A percentile compares a stretch with the other conserved stretches of the same genome.
phyloP scores from a whole-genome alignment of 1,140 invertebrate species.

The Camponotus vicinus region DNA sequence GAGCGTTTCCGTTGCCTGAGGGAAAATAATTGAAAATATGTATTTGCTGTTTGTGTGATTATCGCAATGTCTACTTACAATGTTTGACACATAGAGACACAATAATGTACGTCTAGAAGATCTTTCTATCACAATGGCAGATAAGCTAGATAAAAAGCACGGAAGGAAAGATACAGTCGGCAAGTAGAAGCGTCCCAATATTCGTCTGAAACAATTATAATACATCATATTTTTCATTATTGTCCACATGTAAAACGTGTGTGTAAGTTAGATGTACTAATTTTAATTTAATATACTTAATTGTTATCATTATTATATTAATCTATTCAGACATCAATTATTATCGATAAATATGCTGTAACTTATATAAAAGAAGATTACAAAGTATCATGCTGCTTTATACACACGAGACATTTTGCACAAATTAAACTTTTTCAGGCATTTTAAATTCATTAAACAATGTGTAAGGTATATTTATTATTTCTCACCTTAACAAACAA shows the following conservation, averaged over 20 bases:
- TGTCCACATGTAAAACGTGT: not conserved
- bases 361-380: too few relatives aligned
- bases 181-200: constrained; percentile 90
- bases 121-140: constrained; percentile 92
- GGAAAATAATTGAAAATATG: constrained; percentile 14
- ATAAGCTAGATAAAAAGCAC: constrained; percentile 89
- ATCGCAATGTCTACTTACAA: constrained; percentile 86
- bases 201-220: constrained; percentile 86
- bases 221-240: not conserved
- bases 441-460: constrained; percentile 8
- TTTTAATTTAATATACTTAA: too few relatives aligned
- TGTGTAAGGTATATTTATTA: not conserved
- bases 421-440: not conserved
- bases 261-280: too few relatives aligned
- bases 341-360: not conserved
- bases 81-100: constrained; percentile 93
- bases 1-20: constrained; percentile 91
- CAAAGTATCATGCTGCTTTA: too few relatives aligned
- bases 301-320: too few relatives aligned
- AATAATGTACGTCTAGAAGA: constrained; percentile 90
- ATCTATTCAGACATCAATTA: not conserved
- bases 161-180: constrained; percentile 91
- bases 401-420: not conserved
- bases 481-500: constrained; percentile 88
- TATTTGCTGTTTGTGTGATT: not conserved